Conservation (phyloP, 1,140 invertebrate genomes). For the Aphelenchoides besseyi region DNA sequence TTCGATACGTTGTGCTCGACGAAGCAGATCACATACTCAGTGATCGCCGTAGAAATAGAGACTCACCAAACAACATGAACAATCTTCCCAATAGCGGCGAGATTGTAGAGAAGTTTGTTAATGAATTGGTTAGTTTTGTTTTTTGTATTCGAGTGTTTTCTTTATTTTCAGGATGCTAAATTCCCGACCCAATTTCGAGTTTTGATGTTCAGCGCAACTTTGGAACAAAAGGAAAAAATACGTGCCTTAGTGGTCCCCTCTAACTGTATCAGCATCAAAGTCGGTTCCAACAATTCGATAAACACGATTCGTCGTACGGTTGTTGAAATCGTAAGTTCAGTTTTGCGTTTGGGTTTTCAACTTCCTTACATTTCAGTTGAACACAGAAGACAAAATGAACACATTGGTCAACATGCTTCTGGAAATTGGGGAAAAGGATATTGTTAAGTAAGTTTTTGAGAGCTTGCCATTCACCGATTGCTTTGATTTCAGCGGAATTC, state of each 20-base stretch:
- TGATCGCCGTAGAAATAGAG: background rate
- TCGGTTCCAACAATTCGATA: background rate
- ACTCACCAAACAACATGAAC: background rate
- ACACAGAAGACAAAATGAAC: background rate
- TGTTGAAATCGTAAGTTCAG: background rate
- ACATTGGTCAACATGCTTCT: too few relatives aligned
- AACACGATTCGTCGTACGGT: background rate
- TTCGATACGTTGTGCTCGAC: slow-evolving; percentile 10
- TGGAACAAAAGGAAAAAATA: too few relatives aligned
- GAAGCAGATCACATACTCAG: background rate
- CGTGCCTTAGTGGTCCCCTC: background rate
- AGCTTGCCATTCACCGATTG: too few relatives aligned
- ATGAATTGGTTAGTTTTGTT: background rate
- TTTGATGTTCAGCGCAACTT: background rate
- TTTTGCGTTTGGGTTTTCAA: background rate
- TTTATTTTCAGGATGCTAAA: background rate
- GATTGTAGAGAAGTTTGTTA: background rate
- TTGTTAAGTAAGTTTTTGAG: too few relatives aligned
- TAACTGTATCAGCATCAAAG: background rate
- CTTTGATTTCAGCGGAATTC: background rate
- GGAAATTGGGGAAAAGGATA: too few relatives aligned
- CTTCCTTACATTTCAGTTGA: background rate
- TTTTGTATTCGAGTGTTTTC: background rate
- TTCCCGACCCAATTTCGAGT: background rate
- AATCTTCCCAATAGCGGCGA: background rate